These are phyloP conservation scores for Daubentonia madagascariensis DNA, from an alignment of 2,113 vertebrate genomes.

Conservation along the genomic window DNA sequence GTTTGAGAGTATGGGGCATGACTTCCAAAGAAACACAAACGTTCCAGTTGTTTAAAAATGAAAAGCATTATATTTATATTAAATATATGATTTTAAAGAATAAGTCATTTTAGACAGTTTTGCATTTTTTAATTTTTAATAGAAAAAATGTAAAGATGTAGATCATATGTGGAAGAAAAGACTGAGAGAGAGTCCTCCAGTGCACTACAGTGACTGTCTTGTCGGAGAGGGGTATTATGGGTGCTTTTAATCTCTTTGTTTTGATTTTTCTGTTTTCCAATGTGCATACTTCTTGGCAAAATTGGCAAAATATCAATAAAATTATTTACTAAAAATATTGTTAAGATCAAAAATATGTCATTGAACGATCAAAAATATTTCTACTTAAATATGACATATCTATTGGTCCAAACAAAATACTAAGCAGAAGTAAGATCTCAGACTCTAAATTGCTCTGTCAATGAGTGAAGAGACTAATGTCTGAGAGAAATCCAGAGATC, in stretches of 20 bases:
- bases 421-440: neutral
- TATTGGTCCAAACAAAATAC: neutral
- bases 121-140: neutral
- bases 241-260: neutral
- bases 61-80: neutral
- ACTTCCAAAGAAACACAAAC: neutral
- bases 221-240: neutral
- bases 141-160: neutral
- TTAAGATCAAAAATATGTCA: neutral
- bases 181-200: neutral
- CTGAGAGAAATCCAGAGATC: neutral
- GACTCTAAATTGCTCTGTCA: neutral
- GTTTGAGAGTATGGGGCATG: neutral
- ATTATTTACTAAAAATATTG: neutral
- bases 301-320: neutral
- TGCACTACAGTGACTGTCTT: neutral
- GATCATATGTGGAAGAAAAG: neutral
- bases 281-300: neutral
- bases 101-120: neutral
- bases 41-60: neutral
- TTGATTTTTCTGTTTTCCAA: neutral
- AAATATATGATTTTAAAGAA: neutral
- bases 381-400: neutral
- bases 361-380: neutral
- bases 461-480: neutral